Evolutionary conservation across 2,797 vertebrate genomes (phyloP).

Genomic region (Pipistrellus pipistrellus): DNA sequence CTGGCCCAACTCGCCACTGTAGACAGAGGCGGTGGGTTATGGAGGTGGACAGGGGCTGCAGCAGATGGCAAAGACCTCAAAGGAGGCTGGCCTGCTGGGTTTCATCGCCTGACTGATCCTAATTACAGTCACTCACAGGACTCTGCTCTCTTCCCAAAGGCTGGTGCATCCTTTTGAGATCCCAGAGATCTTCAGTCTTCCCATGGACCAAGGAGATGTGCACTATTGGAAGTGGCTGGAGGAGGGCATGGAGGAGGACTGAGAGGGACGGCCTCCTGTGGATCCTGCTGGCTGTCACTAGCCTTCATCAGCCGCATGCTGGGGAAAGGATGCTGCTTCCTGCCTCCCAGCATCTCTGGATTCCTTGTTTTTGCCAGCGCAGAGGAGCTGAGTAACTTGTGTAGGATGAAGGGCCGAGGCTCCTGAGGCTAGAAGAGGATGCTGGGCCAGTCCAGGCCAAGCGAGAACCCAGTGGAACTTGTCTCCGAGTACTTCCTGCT

Average conservation of each 20-base stretch:
- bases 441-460: not conserved
- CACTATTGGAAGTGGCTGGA: slow-evolving; percentile 93
- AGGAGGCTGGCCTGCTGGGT: not conserved
- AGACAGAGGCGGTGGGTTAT: not conserved
- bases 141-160: slow-evolving; percentile 86
- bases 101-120: not conserved
- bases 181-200: slow-evolving; percentile 93
- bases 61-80: not conserved
- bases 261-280: rapidly evolving
- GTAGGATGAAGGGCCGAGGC: not conserved
- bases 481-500: not conserved
- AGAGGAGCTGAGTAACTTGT: not conserved
- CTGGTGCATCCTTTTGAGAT: slow-evolving; percentile 93
- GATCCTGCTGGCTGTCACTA: not conserved
- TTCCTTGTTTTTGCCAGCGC: not conserved
- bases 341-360: not conserved
- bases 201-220: slow-evolving; percentile 90
- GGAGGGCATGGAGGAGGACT: slow-evolving; percentile 89
- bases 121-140: not conserved
- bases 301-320: not conserved
- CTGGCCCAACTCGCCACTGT: not conserved
- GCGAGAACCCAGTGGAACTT: not conserved
- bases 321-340: not conserved
- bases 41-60: not conserved
- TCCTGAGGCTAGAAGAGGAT: not conserved